A percentile compares a stretch with the other conserved stretches of the same genome.
Evolutionary conservation across 2,113 vertebrate genomes (phyloP).

Genomic region (Chaetorhynchus papuensis): DNA sequence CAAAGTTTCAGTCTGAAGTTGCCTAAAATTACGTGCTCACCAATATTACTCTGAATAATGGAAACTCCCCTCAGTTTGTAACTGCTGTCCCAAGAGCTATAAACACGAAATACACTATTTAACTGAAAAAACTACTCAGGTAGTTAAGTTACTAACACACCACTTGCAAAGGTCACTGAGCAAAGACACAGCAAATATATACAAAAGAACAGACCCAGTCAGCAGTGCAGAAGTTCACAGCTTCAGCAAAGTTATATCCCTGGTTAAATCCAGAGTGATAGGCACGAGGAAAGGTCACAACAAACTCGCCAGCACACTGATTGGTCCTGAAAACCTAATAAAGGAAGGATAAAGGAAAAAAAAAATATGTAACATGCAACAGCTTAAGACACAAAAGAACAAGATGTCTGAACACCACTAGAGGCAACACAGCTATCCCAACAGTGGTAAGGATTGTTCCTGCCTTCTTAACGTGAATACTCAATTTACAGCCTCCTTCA

Average conservation of each 20-base stretch:
- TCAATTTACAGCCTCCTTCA: neutral
- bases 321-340: constrained; percentile 94
- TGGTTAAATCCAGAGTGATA: constrained; percentile 99
- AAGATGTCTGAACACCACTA: neutral
- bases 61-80: neutral
- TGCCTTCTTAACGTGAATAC: neutral
- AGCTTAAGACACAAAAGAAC: neutral
- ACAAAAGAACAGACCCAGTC: constrained; percentile 87
- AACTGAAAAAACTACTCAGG: neutral
- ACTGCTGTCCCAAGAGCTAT: neutral
- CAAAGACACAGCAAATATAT: constrained; percentile 20
- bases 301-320: constrained; percentile 97
- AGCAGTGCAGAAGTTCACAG: constrained; percentile 98
- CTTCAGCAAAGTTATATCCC: constrained; percentile 98
- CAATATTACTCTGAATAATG: neutral
- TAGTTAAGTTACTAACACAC: neutral
- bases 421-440: neutral
- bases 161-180: neutral
- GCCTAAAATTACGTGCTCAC: neutral
- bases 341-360: neutral
- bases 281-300: constrained; percentile 96
- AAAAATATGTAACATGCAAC: neutral
- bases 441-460: neutral
- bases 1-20: neutral
- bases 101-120: neutral